A percentile compares a stretch with the other conserved stretches of the same genome.
These are phyloP conservation scores for Macrosteles quadrilineatus DNA, from an alignment of 1,140 invertebrate genomes.

Conservation along the genomic window DNA sequence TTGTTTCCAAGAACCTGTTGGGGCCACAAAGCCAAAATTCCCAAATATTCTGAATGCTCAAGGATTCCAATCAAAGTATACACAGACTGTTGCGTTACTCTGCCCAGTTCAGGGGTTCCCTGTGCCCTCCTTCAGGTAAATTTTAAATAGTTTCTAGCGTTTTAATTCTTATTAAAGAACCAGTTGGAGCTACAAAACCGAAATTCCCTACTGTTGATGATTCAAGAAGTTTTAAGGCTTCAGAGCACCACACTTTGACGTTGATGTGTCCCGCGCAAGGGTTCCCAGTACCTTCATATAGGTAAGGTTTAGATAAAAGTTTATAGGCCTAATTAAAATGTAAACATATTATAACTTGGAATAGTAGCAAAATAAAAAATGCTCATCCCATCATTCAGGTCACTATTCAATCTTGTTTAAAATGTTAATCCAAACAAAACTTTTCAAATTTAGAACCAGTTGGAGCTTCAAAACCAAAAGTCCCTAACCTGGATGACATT, in stretches of 20 bases:
- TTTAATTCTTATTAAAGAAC: conserved; percentile 61
- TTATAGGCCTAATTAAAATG: too few species aligned
- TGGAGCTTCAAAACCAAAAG: conserved; percentile 68
- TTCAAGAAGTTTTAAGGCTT: conserved; percentile 45
- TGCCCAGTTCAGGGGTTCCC: conserved; percentile 71
- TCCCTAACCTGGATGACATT: conserved; percentile 56
- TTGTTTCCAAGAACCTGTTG: conserved; percentile 64
- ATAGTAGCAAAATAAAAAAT: too few species aligned
- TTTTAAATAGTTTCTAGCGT: conserved; percentile 56
- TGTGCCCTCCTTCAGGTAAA: conserved; percentile 63
- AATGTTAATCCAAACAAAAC: too few species aligned
- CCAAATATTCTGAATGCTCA: conserved; percentile 33
- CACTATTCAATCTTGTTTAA: too few species aligned
- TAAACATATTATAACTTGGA: too few species aligned
- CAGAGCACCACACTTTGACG: conserved; percentile 50
- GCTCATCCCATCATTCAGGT: too few species aligned
- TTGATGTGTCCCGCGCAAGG: conserved; percentile 67
- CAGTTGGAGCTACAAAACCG: conserved; percentile 53
- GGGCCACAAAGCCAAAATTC: conserved; percentile 63
- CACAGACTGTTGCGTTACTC: conserved; percentile 59
- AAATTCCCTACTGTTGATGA: conserved; percentile 54
- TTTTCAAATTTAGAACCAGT: conserved; percentile 60
- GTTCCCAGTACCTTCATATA: conserved; percentile 61
- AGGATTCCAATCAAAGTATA: conserved; percentile 29
- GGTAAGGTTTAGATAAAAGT: too few species aligned